These are phyloP conservation scores for Gryllus bimaculatus DNA, from an alignment of 1,140 invertebrate species.

Conservation along the genomic window DNA sequence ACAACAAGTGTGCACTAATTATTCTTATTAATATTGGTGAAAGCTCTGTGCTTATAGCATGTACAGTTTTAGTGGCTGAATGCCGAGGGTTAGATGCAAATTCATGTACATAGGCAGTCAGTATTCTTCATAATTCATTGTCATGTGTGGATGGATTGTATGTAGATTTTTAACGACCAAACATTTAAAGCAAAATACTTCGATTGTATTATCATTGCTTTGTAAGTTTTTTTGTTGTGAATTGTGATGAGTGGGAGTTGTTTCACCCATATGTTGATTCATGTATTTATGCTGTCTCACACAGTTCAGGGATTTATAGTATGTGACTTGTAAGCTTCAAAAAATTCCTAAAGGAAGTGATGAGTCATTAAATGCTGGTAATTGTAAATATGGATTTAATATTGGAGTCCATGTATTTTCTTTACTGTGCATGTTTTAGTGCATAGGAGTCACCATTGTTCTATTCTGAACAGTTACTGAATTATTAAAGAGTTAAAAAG, in stretches of 20 bases:
- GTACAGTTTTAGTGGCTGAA: background rate
- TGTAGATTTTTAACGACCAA: background rate
- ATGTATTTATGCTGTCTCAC: background rate
- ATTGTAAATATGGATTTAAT: constrained; percentile 20
- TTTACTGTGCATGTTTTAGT: constrained; percentile 41
- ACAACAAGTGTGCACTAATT: background rate
- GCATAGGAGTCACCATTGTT: constrained; percentile 32
- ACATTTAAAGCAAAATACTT: background rate
- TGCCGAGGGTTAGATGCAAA: background rate
- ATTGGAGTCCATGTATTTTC: constrained; percentile 20
- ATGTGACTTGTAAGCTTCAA: background rate
- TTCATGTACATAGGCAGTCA: background rate
- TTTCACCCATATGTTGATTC: background rate
- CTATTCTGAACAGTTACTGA: constrained; percentile 11
- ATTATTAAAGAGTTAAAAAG: background rate
- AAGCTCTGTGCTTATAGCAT: background rate
- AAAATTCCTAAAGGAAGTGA: background rate
- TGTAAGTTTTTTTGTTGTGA: background rate
- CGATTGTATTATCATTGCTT: background rate
- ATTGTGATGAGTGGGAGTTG: background rate
- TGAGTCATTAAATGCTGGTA: background rate
- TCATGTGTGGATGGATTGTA: background rate
- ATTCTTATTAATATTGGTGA: constrained; percentile 1
- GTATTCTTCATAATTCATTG: background rate
- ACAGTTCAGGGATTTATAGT: constrained; percentile 13